These are phyloP conservation scores for Brachylomia viminalis DNA, from an alignment of 2,888 invertebrate genomes.

Conservation along the genomic window DNA sequence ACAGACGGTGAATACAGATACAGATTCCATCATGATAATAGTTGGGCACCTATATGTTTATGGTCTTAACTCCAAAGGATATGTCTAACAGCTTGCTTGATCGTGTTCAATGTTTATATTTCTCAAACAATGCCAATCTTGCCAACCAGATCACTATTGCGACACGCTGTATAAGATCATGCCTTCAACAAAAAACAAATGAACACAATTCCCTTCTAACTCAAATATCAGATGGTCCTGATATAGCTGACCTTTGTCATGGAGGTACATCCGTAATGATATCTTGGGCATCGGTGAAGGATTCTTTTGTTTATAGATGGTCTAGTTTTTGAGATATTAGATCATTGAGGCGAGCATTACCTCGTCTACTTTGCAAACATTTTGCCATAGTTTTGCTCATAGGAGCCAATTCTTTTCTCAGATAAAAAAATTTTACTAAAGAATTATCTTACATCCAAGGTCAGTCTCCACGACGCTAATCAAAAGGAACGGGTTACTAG, in stretches of 20 bases:
- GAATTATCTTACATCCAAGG: no score
- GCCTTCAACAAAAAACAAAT: conserved; percentile 58
- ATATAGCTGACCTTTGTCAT: conserved; percentile 52
- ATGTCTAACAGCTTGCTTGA: background rate
- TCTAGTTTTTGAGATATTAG: background rate
- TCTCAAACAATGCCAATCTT: conserved; percentile 43
- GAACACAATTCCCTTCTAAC: conserved; percentile 64
- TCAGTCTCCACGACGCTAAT: no score
- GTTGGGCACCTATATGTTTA: background rate
- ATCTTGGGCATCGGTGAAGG: conserved; percentile 37
- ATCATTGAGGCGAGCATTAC: no score
- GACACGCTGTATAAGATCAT: conserved; percentile 47
- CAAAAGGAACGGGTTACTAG: no score
- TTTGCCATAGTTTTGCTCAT: no score
- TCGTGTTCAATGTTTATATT: conserved; percentile 13
- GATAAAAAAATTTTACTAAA: no score
- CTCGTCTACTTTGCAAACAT: no score
- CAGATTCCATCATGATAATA: background rate
- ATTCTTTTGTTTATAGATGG: conserved; percentile 49
- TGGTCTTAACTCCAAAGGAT: conserved; percentile 5
- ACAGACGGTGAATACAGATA: background rate
- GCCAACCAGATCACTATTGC: conserved; percentile 56
- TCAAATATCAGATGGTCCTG: conserved; percentile 65
- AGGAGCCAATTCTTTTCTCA: no score
- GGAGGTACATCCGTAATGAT: conserved; percentile 59